Base-by-base conservation (phyloP, 2,797 vertebrate species). In the Cossypha dichroa region DNA sequence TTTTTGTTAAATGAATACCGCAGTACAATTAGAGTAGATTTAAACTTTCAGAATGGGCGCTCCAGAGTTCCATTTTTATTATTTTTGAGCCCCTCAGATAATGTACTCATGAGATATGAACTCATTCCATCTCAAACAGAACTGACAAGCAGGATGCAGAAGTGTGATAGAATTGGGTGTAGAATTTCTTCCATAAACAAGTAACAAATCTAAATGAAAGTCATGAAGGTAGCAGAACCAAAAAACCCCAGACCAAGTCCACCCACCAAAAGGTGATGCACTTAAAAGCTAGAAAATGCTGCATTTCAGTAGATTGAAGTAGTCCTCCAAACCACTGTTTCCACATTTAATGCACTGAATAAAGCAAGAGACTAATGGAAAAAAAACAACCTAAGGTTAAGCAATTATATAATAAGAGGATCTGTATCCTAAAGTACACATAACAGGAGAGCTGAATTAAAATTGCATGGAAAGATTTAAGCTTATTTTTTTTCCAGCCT, bases 381-480 rank as follows among this genome's bases (percentile, higher is more conserved):
- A 62, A 62, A 64, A 36, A 43, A 29, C 17, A 2, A 0, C 8
- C 41, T 59, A 75, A 83, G 18, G 73, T 88, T 25, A 88, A 48
- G 58, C 29, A 67, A 93, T 81, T 84, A 48, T 12, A 16, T 86
- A 94, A 54, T 81, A 93, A 82, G 40, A 93, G 73, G 66, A 84
- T 64, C 64, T 49, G 45, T 82, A 91, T 77, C 64, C 49, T 77
- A 31, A 88, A 88, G 49, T 60, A 84, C 45, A 91, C 22, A 4
- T 52, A 95, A 68, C 33, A 85, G 59, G 46, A 90, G 58, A 96
- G 67, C 7, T 63, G 73, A 88, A 85, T 78, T 93, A 84, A 90
- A 90, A 81, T 21, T 85, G 59, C 52, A 87, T 22, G 23, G 46
- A 56, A 77, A 85, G 62, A 93, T 7, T 46, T 4, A 68, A 70